Evolutionary conservation across 2,113 vertebrate species (phyloP), one percentile per base, ranked within the genome.

Genomic region (Clarias batrachus): DNA sequence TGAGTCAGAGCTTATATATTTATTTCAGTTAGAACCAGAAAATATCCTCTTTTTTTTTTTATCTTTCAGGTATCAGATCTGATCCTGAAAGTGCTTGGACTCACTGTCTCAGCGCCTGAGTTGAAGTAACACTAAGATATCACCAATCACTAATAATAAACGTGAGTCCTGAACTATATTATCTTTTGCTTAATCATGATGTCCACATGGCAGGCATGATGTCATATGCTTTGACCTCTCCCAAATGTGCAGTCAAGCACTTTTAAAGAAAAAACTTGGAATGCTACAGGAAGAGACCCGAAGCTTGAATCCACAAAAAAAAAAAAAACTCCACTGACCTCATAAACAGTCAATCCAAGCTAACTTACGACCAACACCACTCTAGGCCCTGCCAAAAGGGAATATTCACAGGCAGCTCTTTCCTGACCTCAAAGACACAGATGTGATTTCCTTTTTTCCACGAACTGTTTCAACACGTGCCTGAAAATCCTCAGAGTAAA

Each of bases 361-460:
- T 79, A 84, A 85, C 82, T 30, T 30, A 25, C 82, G 12, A 66
- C 81, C 86, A 86, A 89, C 82, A 73, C 73, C 62, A 60, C 3
- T 66, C 60, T 19, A 3, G 16, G 80, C 65, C 60, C 23, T 83
- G 82, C 87, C 91, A 92, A 30, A 14, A 48, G 89, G 77, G 59
- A 87, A 85, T 54, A 68, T 68, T 70, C 81, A 84, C 82, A 27
- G 87, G 88, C 83, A 85, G 81, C 59, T 87, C 87, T 88, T 83
- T 81, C 76, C 83, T 78, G 85, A 62, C 25, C 30, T 33, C 81
- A 90, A 87, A 89, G 83, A 89, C 90, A 92, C 91, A 93, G 91
- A 92, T 93, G 92, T 91, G 88, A 70, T 81, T 81, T 94, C 91
- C 91, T 87, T 89, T 93, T 94, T 94, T 93, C 91, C 92, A 89